A percentile compares a stretch with the other conserved stretches of the same genome.
These are phyloP conservation scores for Odobenus rosmarus DNA, from an alignment of 2,113 vertebrate species.

Conservation along the genomic window DNA sequence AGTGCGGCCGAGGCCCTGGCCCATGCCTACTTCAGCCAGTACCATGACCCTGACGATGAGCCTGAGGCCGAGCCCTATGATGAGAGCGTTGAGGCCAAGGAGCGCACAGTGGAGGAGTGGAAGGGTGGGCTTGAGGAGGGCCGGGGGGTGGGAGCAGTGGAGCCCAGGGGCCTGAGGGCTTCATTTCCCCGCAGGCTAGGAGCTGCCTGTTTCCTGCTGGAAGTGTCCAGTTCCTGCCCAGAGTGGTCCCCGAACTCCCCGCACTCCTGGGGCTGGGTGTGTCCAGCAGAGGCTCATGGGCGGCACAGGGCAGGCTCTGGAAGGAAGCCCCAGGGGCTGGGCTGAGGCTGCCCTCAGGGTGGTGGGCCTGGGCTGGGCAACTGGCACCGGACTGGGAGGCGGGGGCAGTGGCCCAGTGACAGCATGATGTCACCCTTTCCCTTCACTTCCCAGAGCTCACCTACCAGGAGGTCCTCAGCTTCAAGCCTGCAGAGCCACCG, in stretches of 20 bases:
- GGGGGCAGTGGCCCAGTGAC: rapidly evolving
- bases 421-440: background rate
- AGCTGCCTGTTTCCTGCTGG: background rate
- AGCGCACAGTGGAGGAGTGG: slow-evolving; percentile 96
- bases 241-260: background rate
- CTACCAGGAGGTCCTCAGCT: slow-evolving; percentile 94
- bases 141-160: rapidly evolving
- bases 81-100: slow-evolving; percentile 95
- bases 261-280: no score
- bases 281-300: background rate
- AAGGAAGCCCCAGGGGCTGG: no score
- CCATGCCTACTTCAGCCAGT: slow-evolving; percentile 97
- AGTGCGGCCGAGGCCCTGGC: slow-evolving; percentile 94
- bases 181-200: background rate
- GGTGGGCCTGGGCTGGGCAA: background rate
- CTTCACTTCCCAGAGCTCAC: slow-evolving; percentile 90
- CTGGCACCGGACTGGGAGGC: background rate
- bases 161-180: background rate
- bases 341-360: background rate
- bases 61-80: slow-evolving; percentile 95
- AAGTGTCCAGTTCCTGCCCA: background rate
- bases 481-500: slow-evolving; percentile 88
- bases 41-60: slow-evolving; percentile 96
- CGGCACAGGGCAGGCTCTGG: background rate
- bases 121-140: slow-evolving; percentile 88